A percentile compares a stretch with the other conserved stretches of the same genome.
These are phyloP conservation scores for Psittacula echo DNA, from an alignment of 2,797 vertebrate species.

Conservation along the genomic window DNA sequence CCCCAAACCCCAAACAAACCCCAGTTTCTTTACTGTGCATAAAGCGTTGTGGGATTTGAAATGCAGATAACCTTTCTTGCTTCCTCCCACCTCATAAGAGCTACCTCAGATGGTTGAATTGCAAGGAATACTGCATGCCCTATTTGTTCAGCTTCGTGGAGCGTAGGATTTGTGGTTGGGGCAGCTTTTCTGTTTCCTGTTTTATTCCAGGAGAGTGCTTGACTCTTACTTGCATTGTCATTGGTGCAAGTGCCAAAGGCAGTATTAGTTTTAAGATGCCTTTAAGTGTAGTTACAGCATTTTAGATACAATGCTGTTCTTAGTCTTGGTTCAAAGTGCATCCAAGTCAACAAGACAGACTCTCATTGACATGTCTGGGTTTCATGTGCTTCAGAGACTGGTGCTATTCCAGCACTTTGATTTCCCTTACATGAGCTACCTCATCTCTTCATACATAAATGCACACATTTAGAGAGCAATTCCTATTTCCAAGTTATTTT, in stretches of 20 bases:
- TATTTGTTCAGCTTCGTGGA: neutral
- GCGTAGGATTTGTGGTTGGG: neutral
- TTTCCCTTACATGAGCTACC: neutral
- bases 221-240: neutral
- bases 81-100: neutral
- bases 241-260: neutral
- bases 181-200: neutral
- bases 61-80: accelerated
- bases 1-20: neutral
- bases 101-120: neutral
- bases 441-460: neutral
- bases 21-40: neutral
- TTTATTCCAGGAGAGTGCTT: neutral
- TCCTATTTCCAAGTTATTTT: neutral
- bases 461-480: neutral
- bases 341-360: neutral
- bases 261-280: neutral
- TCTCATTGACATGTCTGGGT: accelerated
- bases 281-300: neutral
- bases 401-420: neutral
- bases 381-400: neutral
- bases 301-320: neutral
- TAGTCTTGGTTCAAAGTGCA: neutral
- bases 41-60: neutral
- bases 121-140: neutral